Evolutionary conservation across 2,113 vertebrate genomes (phyloP).

Genomic region (Colaptes auratus): DNA sequence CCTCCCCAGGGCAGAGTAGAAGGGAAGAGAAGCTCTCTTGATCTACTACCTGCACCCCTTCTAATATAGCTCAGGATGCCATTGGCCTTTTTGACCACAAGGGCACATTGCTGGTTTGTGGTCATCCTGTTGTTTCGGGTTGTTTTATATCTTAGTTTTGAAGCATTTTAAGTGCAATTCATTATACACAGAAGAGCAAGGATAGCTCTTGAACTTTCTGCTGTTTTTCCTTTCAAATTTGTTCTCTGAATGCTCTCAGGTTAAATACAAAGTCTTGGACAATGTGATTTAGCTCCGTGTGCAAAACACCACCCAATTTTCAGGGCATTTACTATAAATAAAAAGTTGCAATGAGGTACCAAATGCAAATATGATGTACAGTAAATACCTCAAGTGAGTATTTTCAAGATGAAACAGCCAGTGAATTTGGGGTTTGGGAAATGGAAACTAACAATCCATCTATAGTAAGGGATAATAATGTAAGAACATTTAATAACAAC

Average conservation of each 20-base stretch:
- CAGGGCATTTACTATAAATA: not conserved
- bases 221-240: not conserved
- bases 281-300: not conserved
- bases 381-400: not conserved
- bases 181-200: not conserved
- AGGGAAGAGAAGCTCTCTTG: too few species aligned
- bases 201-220: not conserved
- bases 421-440: not conserved
- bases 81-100: too few species aligned
- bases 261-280: not conserved
- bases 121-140: not conserved
- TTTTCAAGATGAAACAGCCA: not conserved
- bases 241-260: not conserved
- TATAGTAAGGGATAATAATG: constrained; percentile 36
- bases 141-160: not conserved
- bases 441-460: not conserved
- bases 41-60: too few species aligned
- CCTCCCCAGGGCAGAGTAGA: too few species aligned
- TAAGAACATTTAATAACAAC: constrained; percentile 30
- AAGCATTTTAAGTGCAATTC: not conserved
- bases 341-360: not conserved
- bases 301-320: not conserved
- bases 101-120: too few species aligned
- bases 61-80: too few species aligned
- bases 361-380: not conserved